A percentile compares a stretch with the other conserved stretches of the same genome.
phyloP scores from a whole-genome alignment of 2,797 vertebrate species.

The Tympanoctomys barrerae region DNA sequence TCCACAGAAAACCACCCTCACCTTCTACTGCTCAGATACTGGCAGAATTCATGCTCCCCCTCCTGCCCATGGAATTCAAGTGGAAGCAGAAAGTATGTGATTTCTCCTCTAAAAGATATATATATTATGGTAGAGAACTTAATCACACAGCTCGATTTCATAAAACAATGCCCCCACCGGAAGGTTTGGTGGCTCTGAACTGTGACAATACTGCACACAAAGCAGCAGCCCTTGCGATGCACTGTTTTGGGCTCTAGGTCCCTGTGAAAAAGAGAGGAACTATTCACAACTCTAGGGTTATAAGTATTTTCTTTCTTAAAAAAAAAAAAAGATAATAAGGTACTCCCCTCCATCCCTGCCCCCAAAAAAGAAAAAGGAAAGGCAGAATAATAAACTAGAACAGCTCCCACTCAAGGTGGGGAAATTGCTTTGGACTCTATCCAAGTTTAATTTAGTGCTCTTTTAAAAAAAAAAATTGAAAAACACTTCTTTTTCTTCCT shows the following conservation, averaged over 20 bases:
- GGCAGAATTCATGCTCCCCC: slow-evolving; percentile 13
- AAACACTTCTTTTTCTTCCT: not conserved
- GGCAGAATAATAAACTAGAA: slow-evolving; percentile 43
- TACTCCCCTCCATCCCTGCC: accelerated
- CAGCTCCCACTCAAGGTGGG: slow-evolving; percentile 29
- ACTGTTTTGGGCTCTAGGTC: not conserved
- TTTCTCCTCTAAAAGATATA: not conserved
- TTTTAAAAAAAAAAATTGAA: slow-evolving; percentile 19
- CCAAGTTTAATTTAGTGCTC: slow-evolving; percentile 59
- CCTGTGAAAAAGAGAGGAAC: not conserved
- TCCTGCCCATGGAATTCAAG: slow-evolving; percentile 29
- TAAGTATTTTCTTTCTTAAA: not conserved
- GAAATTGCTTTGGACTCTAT: slow-evolving; percentile 65
- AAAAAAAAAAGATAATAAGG: not conserved
- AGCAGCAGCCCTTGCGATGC: not conserved
- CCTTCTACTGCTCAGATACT: not conserved
- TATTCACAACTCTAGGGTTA: not conserved
- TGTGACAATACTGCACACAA: not conserved
- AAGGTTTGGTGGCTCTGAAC: slow-evolving; percentile 40
- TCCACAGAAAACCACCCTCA: slow-evolving; percentile 5
- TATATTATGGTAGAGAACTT: slow-evolving; percentile 13
- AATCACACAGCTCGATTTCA: not conserved
- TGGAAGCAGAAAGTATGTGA: not conserved
- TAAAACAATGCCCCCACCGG: slow-evolving; percentile 18
- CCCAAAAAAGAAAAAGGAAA: slow-evolving; percentile 26